Conservation (phyloP, 2,113 vertebrate genomes). For the Engystomops pustulosus region DNA sequence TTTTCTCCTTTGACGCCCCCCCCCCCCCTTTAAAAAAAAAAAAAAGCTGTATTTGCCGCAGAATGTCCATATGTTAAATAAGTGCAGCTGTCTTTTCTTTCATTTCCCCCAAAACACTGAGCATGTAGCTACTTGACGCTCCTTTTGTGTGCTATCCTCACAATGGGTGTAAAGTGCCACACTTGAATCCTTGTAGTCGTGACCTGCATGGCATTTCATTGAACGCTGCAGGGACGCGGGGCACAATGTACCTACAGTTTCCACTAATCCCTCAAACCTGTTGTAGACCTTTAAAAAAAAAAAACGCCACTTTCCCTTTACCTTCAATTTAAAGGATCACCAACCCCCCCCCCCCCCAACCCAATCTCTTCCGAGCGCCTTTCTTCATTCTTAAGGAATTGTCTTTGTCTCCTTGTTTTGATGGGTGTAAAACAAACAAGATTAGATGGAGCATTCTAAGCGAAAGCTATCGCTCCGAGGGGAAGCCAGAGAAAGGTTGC, state of each 20-base stretch:
- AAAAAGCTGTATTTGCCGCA: conserved; percentile 33
- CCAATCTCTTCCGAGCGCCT: conserved; percentile 71
- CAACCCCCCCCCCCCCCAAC: too few relatives aligned
- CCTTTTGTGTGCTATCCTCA: conserved; percentile 50
- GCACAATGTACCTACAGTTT: conserved; percentile 37
- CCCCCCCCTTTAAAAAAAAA: neutral
- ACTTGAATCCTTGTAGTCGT: conserved; percentile 47
- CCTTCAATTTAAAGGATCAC: conserved; percentile 75
- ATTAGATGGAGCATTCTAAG: conserved; percentile 87
- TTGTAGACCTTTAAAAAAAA: conserved; percentile 61
- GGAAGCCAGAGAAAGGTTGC: conserved; percentile 89
- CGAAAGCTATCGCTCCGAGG: conserved; percentile 89
- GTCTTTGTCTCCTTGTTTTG: conserved; percentile 88
- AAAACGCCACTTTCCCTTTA: conserved; percentile 66
- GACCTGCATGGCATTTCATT: conserved; percentile 52
- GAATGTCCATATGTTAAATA: conserved; percentile 55
- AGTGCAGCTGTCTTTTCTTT: conserved; percentile 44
- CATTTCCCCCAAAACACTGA: conserved; percentile 3
- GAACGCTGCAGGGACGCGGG: conserved; percentile 34
- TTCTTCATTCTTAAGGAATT: conserved; percentile 79
- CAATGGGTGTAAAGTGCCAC: conserved; percentile 51
- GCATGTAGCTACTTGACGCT: conserved; percentile 53
- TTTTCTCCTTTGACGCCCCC: neutral
- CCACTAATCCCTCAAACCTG: conserved; percentile 61
- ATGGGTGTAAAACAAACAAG: conserved; percentile 90